Percentiles rank a stretch among this genome's conserved stretches.
Conservation (phyloP, 1,140 invertebrate species). For the Drosophila mauritiana region DNA sequence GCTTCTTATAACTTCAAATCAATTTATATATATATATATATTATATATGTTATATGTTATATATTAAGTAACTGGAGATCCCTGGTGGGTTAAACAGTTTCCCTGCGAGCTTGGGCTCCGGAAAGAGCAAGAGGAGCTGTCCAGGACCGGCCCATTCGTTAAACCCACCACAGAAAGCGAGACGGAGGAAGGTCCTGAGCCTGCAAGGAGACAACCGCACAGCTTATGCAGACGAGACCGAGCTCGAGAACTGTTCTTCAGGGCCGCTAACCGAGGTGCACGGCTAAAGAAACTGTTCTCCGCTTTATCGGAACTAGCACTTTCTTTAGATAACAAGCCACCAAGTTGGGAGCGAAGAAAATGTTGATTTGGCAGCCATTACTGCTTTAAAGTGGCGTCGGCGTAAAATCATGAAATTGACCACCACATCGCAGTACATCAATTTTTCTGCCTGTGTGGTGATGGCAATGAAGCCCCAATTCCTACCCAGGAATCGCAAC, state of each 20-base stretch:
- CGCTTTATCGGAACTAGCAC: too few relatives aligned
- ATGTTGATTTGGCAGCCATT: too few relatives aligned
- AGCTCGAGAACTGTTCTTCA: constrained; percentile 6
- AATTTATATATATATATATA: too few relatives aligned
- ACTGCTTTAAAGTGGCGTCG: too few relatives aligned
- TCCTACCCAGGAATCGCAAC: constrained; percentile 9
- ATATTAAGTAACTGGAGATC: too few relatives aligned
- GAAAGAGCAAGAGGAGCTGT: constrained; percentile 9
- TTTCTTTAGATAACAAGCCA: too few relatives aligned
- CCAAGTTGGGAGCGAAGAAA: too few relatives aligned
- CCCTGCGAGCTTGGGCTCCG: constrained; percentile 48
- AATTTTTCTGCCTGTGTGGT: constrained; percentile 1
- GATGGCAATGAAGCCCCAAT: not conserved
- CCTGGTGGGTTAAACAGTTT: constrained; percentile 43
- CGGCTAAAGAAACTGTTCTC: not conserved
- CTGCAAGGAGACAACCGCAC: constrained; percentile 53
- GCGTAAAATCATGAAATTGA: not conserved
- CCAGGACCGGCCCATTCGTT: constrained; percentile 47
- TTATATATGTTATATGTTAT: too few relatives aligned
- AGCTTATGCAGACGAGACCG: constrained; percentile 60
- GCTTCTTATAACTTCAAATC: too few relatives aligned
- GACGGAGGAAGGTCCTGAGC: constrained; percentile 25
- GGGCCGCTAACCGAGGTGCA: not conserved
- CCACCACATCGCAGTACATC: too few relatives aligned
- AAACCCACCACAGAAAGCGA: constrained; percentile 29